These are phyloP conservation scores for Drepana falcataria DNA, from an alignment of 2,888 invertebrate genomes.

Conservation along the genomic window DNA sequence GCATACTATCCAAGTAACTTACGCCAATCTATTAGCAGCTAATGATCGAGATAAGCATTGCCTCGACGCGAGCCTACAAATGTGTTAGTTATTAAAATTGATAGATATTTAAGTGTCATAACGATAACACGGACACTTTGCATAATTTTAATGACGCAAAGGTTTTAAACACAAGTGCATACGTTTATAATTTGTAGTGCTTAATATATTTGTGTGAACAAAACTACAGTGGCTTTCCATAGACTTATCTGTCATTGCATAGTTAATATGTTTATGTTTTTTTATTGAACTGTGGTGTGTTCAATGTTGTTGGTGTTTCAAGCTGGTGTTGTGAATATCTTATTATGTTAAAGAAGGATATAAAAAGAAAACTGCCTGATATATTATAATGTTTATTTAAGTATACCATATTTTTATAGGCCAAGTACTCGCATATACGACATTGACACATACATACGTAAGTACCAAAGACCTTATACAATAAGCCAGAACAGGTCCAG, in stretches of 20 bases:
- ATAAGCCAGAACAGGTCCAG: too few species aligned
- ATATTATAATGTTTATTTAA: too few species aligned
- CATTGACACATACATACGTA: too few species aligned
- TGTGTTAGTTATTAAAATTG: constrained; percentile 41
- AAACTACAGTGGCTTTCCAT: constrained; percentile 5
- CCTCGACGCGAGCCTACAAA: constrained; percentile 25
- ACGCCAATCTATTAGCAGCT: constrained; percentile 12
- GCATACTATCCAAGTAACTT: constrained; percentile 6
- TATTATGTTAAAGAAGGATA: too few species aligned
- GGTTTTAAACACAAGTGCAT: constrained; percentile 41
- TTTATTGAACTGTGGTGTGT: neutral
- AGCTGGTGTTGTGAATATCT: neutral
- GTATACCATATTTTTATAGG: too few species aligned
- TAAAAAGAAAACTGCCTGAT: too few species aligned
- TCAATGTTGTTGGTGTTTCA: neutral
- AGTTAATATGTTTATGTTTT: neutral
- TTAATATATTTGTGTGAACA: constrained; percentile 1
- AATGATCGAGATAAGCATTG: constrained; percentile 27
- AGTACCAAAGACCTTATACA: too few species aligned
- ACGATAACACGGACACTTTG: constrained; percentile 29
- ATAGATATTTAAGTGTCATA: constrained; percentile 27
- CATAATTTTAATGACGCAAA: constrained; percentile 38
- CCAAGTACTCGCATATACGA: too few species aligned
- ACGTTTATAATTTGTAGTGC: constrained; percentile 30
- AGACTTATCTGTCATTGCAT: neutral